phyloP scores from a whole-genome alignment of 2,888 invertebrate species.

The Andricus quercusramuli region DNA sequence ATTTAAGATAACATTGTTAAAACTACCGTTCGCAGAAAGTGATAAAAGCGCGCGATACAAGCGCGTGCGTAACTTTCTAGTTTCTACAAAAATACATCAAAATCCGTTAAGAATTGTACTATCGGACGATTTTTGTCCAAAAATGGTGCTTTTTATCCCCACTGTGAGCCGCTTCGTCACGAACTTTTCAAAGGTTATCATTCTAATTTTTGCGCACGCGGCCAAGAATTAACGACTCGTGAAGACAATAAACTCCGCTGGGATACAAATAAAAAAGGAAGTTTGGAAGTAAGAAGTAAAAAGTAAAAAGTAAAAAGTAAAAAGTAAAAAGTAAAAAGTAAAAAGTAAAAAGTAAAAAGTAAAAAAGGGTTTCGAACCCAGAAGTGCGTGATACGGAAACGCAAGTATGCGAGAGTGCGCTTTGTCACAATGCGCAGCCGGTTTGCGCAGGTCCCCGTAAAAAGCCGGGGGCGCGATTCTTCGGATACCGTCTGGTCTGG shows the following conservation, averaged over 20 bases:
- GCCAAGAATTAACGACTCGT: background rate
- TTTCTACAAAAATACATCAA: no score
- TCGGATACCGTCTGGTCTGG: constrained; percentile 64
- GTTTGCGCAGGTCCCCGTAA: constrained; percentile 70
- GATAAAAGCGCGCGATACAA: no score
- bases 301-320: background rate
- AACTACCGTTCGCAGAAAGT: no score
- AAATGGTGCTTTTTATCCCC: no score
- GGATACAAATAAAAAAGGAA: background rate
- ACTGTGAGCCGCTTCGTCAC: background rate
- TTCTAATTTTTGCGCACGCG: constrained; percentile 11
- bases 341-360: background rate
- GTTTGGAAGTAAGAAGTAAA: background rate
- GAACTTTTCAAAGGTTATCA: constrained; percentile 28
- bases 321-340: background rate
- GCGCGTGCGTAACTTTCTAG: no score
- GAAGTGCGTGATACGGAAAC: background rate
- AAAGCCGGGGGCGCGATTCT: constrained; percentile 72
- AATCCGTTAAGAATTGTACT: no score
- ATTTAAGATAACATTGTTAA: no score
- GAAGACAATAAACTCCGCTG: background rate
- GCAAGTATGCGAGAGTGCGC: constrained; percentile 7
- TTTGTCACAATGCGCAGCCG: constrained; percentile 61
- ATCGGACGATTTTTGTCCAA: no score
- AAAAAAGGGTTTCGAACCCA: background rate